phyloP scores from a whole-genome alignment of 2,113 vertebrate species.

The Ptilonorhynchus violaceus region DNA sequence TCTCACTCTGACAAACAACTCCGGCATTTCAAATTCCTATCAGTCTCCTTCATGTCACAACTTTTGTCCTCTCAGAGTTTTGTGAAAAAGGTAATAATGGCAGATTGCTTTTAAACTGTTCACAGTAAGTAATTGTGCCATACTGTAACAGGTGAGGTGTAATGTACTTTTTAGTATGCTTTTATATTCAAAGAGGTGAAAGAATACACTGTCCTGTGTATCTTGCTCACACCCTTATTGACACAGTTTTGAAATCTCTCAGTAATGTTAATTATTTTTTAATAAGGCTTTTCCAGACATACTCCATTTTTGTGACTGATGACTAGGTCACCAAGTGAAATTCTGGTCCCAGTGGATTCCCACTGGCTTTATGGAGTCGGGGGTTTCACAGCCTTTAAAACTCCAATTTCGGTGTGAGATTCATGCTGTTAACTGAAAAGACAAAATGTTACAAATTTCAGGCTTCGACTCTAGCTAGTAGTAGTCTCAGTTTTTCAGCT shows the following conservation, averaged over 20 bases:
- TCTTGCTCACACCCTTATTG: not conserved
- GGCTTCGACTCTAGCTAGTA: not conserved
- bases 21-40: constrained; percentile 91
- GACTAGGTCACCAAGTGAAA: not conserved
- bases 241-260: not conserved
- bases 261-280: not conserved
- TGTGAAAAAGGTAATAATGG: constrained; percentile 82
- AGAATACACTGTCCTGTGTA: not conserved
- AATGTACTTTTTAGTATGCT: not conserved
- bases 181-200: not conserved
- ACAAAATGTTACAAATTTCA: not conserved
- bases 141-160: not conserved
- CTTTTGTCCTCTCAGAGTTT: constrained; percentile 84
- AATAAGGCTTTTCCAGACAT: not conserved
- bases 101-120: not conserved
- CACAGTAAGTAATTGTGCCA: not conserved
- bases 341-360: not conserved
- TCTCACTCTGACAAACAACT: constrained; percentile 88
- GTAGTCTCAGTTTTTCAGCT: not conserved
- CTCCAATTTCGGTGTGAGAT: not conserved
- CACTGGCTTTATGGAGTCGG: not conserved
- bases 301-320: not conserved
- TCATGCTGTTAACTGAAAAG: not conserved
- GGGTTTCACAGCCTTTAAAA: not conserved
- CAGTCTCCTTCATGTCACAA: constrained; percentile 89